Evolutionary conservation across 2,797 vertebrate species (phyloP).

Genomic region (Malurus splendens): DNA sequence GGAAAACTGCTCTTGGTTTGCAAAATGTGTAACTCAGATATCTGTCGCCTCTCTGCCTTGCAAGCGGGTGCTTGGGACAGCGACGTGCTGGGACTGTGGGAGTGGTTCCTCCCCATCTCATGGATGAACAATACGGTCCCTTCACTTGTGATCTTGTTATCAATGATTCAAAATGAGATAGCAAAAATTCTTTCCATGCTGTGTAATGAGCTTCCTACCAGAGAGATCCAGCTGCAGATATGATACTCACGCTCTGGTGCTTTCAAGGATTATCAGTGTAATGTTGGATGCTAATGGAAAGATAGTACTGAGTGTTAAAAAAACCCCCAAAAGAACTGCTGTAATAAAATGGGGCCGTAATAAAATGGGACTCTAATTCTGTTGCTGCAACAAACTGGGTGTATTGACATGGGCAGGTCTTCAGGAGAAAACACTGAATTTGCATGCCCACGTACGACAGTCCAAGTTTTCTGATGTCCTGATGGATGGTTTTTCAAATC

Average conservation of each 20-base stretch:
- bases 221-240: conserved; percentile 25
- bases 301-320: neutral
- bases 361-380: neutral
- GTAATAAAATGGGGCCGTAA: neutral
- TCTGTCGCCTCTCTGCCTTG: neutral
- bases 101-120: neutral
- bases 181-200: conserved; percentile 32
- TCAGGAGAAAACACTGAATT: neutral
- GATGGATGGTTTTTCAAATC: neutral
- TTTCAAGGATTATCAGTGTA: conserved; percentile 8
- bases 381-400: neutral
- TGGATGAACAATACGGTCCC: neutral
- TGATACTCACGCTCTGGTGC: neutral
- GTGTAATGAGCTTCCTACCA: neutral
- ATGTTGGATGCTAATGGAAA: neutral
- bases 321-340: neutral
- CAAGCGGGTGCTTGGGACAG: accelerated
- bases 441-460: neutral
- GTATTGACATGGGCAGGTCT: neutral
- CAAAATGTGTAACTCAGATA: neutral
- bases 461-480: neutral
- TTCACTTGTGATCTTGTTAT: conserved; percentile 25
- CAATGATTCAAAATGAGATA: conserved; percentile 26
- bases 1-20: neutral
- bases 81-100: neutral